phyloP scores from a whole-genome alignment of 2,888 invertebrate species.

The Oasisia sp. region DNA sequence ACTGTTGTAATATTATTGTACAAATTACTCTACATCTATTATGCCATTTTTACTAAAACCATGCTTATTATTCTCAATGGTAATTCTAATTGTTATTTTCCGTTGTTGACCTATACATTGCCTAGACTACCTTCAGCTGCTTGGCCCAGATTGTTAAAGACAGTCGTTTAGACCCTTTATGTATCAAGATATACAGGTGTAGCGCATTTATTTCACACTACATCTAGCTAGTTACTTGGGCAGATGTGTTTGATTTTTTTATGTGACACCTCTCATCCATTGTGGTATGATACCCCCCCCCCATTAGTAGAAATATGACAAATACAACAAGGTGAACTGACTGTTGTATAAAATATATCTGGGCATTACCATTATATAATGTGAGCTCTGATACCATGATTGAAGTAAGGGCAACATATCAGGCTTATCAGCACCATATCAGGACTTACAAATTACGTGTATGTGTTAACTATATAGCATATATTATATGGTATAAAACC shows the following conservation, averaged over 20 bases:
- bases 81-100: neutral
- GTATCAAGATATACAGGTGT: neutral
- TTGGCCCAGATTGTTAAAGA: neutral
- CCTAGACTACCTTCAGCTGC: neutral
- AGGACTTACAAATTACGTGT: too few species aligned
- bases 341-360: too few species aligned
- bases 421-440: too few species aligned
- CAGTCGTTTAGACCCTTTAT: neutral
- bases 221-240: neutral
- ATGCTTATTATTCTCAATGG: neutral
- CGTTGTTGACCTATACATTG: neutral
- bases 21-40: neutral
- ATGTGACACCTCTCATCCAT: neutral
- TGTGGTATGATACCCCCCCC: too few species aligned
- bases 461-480: too few species aligned
- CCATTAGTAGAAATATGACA: too few species aligned
- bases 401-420: too few species aligned
- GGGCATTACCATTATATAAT: too few species aligned
- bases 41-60: neutral
- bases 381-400: too few species aligned
- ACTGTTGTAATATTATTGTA: neutral
- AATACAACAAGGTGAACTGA: too few species aligned
- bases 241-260: neutral
- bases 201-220: neutral
- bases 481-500: too few species aligned